These are phyloP conservation scores for Drosophila ohnishii DNA, from an alignment of 1,140 invertebrate genomes.

Conservation along the genomic window DNA sequence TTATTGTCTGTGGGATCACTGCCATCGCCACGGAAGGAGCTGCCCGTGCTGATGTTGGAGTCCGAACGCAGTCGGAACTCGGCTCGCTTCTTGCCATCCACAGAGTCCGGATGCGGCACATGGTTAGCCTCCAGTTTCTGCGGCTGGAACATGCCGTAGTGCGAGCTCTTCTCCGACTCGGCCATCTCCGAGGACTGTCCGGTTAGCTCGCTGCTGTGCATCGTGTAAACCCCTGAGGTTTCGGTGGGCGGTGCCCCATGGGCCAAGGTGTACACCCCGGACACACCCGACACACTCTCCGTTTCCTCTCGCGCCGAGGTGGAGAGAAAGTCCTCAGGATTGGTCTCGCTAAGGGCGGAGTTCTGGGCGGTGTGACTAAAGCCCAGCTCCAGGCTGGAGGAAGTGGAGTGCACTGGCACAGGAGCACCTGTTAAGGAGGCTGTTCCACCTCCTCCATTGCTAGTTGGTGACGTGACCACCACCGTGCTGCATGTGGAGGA, in stretches of 20 bases:
- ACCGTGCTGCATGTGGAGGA: constrained; percentile 92
- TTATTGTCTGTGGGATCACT: constrained; percentile 91
- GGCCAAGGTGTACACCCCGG: constrained; percentile 83
- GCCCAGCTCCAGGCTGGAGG: constrained; percentile 90
- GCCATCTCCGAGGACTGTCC: constrained; percentile 81
- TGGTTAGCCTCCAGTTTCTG: constrained; percentile 45
- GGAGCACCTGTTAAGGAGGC: constrained; percentile 83
- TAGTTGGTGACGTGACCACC: constrained; percentile 85
- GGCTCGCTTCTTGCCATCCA: constrained; percentile 56
- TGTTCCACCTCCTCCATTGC: background rate
- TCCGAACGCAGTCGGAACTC: constrained; percentile 87
- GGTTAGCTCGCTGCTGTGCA: constrained; percentile 88
- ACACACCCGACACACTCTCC: constrained; percentile 83
- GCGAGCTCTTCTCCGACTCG: constrained; percentile 83
- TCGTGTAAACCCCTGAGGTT: constrained; percentile 90
- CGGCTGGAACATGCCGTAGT: constrained; percentile 84
- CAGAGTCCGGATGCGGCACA: constrained; percentile 45
- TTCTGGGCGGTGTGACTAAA: constrained; percentile 93
- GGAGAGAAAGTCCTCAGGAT: constrained; percentile 84
- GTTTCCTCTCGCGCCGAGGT: constrained; percentile 78
- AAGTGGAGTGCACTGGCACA: constrained; percentile 84
- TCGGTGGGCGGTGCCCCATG: constrained; percentile 87
- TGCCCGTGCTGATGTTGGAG: constrained; percentile 89
- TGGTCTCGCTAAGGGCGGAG: constrained; percentile 88
- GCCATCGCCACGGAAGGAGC: constrained; percentile 92